Evolutionary conservation across 2,113 vertebrate species (phyloP).

Genomic region (Ornithorhynchus anatinus): DNA sequence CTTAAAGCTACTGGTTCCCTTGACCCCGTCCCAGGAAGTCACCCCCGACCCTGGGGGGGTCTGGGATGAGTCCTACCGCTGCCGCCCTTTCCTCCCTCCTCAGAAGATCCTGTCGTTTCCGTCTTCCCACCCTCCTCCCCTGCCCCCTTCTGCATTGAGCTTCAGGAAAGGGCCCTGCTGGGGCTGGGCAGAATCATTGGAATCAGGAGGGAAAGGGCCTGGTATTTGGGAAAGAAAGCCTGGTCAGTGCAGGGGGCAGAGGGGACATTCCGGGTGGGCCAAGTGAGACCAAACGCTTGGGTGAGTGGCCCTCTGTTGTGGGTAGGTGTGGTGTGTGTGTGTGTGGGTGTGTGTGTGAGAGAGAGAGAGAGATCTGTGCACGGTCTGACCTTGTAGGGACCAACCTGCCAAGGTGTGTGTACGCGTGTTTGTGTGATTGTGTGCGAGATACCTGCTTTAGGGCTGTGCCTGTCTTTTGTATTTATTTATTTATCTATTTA

Average conservation of each 20-base stretch:
- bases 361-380: not conserved
- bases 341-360: not conserved
- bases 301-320: not conserved
- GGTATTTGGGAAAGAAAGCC: not conserved
- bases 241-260: not conserved
- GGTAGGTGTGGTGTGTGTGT: not conserved
- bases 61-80: constrained; percentile 20
- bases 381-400: no score
- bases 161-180: no score
- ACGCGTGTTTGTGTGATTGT: no score
- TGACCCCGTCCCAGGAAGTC: constrained; percentile 27
- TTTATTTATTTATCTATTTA: not conserved
- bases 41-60: constrained; percentile 38
- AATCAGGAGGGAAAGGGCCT: not conserved
- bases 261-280: not conserved
- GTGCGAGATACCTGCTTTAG: no score
- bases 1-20: constrained; percentile 7
- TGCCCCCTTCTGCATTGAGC: no score
- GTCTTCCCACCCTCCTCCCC: no score
- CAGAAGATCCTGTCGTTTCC: no score
- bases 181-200: not conserved
- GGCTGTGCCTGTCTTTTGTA: no score
- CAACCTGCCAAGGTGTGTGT: not conserved
- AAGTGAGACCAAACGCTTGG: not conserved
- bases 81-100: no score